Evolutionary conservation across 1,140 invertebrate genomes (phyloP).

Genomic region (Leptinotarsa lineolata): DNA sequence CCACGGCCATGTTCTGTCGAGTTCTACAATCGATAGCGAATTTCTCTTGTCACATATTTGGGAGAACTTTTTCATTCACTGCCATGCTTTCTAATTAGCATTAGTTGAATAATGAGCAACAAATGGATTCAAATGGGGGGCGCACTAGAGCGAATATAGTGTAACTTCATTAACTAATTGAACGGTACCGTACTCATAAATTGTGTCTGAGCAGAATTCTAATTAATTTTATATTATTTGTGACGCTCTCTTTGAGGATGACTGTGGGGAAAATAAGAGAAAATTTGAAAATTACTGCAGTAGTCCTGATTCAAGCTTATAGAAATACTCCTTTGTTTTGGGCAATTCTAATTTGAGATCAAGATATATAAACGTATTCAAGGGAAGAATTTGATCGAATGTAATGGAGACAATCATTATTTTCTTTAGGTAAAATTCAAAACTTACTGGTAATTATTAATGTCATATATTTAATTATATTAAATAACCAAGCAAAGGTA

Average conservation of each 20-base stretch:
- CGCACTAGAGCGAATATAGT: neutral
- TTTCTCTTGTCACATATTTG: neutral
- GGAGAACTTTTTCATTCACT: neutral
- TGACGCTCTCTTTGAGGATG: slow-evolving; percentile 5
- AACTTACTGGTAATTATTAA: too few relatives aligned
- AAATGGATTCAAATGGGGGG: slow-evolving; percentile 12
- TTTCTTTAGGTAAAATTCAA: too few relatives aligned
- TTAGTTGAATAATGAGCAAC: slow-evolving; percentile 14
- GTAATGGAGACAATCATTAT: too few relatives aligned
- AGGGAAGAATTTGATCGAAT: too few relatives aligned
- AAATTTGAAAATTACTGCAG: slow-evolving; percentile 1
- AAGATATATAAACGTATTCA: too few relatives aligned
- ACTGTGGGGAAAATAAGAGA: neutral
- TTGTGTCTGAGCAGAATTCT: slow-evolving; percentile 16
- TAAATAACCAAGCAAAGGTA: too few relatives aligned
- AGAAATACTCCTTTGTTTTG: neutral
- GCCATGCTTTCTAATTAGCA: neutral
- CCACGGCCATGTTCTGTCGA: too few relatives aligned
- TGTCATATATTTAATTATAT: too few relatives aligned
- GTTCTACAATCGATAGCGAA: too few relatives aligned
- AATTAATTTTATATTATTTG: slow-evolving; percentile 24
- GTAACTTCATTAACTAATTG: slow-evolving; percentile 27
- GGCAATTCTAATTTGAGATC: neutral
- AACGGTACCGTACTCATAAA: slow-evolving; percentile 20
- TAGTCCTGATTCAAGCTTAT: neutral